Conservation (phyloP, 2,888 invertebrate species). For the Mellilla xanthometata region DNA sequence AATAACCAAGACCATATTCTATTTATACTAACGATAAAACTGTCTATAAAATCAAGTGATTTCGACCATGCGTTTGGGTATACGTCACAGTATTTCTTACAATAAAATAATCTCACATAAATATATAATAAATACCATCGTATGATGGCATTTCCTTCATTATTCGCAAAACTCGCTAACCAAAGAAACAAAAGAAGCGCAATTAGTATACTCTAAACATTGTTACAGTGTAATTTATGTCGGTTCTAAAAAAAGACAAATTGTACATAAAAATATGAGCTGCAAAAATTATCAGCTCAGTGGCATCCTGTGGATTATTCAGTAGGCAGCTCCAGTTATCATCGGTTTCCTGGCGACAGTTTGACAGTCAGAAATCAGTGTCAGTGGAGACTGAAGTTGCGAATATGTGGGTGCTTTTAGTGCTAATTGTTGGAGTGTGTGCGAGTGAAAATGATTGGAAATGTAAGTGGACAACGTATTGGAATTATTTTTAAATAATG, state of each 20-base stretch:
- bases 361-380: slow-evolving; percentile 31
- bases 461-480: slow-evolving; percentile 20
- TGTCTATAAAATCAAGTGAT: no score
- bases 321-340: slow-evolving; percentile 27
- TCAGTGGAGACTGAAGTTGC: background rate
- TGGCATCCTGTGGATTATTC: slow-evolving; percentile 63
- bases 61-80: no score
- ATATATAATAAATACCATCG: no score
- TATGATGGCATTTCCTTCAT: no score
- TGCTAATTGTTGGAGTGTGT: slow-evolving; percentile 34
- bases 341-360: slow-evolving; percentile 37
- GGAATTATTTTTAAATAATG: no score
- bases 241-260: slow-evolving; percentile 15
- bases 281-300: slow-evolving; percentile 43
- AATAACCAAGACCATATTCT: no score
- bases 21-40: no score
- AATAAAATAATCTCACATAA: no score
- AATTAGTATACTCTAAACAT: no score
- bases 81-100: no score
- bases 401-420: slow-evolving; percentile 45
- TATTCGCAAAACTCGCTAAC: no score
- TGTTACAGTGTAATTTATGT: background rate
- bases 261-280: slow-evolving; percentile 25
- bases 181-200: no score
- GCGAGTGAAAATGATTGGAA: slow-evolving; percentile 26